Conservation (phyloP, 1,140 invertebrate genomes). For the Hylaeus anthracinus region DNA sequence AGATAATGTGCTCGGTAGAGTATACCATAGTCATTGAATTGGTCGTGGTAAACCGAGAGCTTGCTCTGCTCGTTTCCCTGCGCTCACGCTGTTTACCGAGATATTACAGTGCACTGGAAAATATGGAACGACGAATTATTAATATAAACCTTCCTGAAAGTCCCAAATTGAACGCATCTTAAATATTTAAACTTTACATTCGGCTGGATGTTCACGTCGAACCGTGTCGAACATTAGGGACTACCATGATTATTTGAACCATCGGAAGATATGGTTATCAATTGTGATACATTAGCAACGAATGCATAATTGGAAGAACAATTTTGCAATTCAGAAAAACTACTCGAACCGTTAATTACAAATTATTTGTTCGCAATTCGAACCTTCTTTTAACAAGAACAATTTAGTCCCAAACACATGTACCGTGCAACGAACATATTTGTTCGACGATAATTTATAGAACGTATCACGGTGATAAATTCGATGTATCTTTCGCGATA, state of each 20-base stretch:
- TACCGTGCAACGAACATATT: background rate
- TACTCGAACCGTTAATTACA: too few relatives aligned
- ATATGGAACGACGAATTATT: constrained; percentile 31
- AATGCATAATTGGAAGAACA: too few relatives aligned
- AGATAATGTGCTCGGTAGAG: constrained; percentile 35
- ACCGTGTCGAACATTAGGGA: too few relatives aligned
- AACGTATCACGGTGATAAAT: background rate
- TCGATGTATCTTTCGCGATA: background rate
- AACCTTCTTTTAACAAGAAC: too few relatives aligned
- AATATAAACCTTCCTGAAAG: background rate
- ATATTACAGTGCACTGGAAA: constrained; percentile 32
- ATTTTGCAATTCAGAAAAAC: too few relatives aligned
- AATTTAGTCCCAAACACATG: background rate
- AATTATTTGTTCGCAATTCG: too few relatives aligned
- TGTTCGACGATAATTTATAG: background rate
- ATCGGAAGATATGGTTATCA: too few relatives aligned
- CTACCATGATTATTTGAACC: too few relatives aligned
- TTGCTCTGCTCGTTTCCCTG: constrained; percentile 30
- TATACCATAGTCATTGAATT: constrained; percentile 45
- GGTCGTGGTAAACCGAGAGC: constrained; percentile 47
- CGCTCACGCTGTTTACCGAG: constrained; percentile 13
- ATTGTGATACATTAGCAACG: too few relatives aligned
- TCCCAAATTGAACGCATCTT: background rate
- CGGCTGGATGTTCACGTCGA: too few relatives aligned
- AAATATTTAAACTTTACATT: background rate